Conservation (phyloP, 2,113 vertebrate species). For the Zosterops japonicus region DNA sequence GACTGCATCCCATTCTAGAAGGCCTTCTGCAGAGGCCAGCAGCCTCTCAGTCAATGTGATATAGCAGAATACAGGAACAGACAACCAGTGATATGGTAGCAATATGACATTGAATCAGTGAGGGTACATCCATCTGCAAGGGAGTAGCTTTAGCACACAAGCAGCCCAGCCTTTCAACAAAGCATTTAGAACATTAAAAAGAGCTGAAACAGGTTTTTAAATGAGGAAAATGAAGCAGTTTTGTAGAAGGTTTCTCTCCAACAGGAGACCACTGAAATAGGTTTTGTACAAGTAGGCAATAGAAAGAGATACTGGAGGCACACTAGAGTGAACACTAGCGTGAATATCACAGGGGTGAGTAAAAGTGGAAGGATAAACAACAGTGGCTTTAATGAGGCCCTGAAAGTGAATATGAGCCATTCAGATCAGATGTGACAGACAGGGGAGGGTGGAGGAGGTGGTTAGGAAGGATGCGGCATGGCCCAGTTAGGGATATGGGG, state of each 20-base stretch:
- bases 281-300: not conserved
- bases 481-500: not conserved
- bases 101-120: accelerated
- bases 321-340: not conserved
- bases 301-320: not conserved
- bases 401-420: not conserved
- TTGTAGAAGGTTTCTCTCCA: not conserved
- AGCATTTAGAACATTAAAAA: not conserved
- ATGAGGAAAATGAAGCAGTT: not conserved
- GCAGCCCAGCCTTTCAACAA: not conserved
- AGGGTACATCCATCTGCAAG: not conserved
- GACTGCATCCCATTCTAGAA: not conserved
- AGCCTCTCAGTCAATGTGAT: not conserved
- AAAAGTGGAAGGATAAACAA: not conserved
- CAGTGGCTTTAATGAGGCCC: not conserved
- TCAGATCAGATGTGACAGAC: not conserved
- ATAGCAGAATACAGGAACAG: not conserved
- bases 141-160: not conserved
- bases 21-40: not conserved
- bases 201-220: not conserved
- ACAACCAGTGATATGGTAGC: not conserved
- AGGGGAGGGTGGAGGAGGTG: not conserved
- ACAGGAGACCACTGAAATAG: not conserved
- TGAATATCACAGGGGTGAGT: not conserved
- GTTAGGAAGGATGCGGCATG: not conserved